phyloP scores from a whole-genome alignment of 2,888 invertebrate genomes.

The Tanypteryx hageni region DNA sequence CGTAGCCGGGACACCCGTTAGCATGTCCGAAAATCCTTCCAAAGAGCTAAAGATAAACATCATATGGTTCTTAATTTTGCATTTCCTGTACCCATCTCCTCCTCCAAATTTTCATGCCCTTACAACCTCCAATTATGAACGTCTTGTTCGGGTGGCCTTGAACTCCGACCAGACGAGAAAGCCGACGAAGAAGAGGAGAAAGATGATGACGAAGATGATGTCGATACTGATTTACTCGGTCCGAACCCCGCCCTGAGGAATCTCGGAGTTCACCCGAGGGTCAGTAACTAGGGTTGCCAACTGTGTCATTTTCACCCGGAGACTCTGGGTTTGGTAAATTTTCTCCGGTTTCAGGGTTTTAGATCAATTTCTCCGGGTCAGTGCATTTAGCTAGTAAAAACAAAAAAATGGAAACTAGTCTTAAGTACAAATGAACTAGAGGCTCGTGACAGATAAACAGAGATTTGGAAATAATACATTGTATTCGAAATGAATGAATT shows the following conservation, averaged over 20 bases:
- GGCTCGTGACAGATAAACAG: no score
- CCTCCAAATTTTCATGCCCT: neutral
- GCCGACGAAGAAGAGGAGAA: slow-evolving; percentile 10
- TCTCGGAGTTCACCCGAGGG: slow-evolving; percentile 11
- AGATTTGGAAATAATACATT: no score
- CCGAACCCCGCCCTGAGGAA: neutral
- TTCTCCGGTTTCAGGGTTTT: no score
- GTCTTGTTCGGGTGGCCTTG: slow-evolving; percentile 18
- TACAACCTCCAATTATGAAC: slow-evolving; percentile 21
- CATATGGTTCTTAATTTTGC: slow-evolving; percentile 19
- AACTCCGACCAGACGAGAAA: neutral
- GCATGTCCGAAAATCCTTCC: neutral
- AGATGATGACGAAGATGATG: slow-evolving; percentile 50
- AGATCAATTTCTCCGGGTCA: no score
- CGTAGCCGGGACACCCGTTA: neutral
- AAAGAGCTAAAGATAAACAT: neutral
- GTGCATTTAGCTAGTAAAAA: no score
- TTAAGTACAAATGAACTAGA: no score
- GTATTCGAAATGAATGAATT: no score
- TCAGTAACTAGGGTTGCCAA: no score
- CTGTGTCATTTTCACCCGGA: no score
- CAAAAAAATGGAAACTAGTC: no score
- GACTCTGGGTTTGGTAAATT: no score
- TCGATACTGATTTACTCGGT: slow-evolving; percentile 37
- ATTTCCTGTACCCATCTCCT: slow-evolving; percentile 11